phyloP scores from a whole-genome alignment of 2,797 vertebrate species.

The Graptemys geographica region DNA sequence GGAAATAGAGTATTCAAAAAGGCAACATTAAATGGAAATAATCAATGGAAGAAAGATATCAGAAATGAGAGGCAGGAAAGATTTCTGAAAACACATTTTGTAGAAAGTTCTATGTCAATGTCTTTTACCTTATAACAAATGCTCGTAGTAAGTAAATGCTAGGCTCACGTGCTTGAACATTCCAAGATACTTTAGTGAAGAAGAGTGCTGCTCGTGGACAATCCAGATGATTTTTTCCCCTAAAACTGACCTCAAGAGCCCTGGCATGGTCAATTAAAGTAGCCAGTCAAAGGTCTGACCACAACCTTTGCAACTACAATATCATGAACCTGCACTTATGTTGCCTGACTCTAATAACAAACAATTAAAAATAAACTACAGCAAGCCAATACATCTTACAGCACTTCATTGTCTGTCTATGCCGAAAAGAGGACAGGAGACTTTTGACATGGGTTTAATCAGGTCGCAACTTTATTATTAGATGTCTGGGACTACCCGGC shows the following conservation, averaged over 20 bases:
- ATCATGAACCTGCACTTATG: background rate
- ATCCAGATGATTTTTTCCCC: background rate
- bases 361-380: background rate
- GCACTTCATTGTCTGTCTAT: too few species aligned
- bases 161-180: background rate
- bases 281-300: background rate
- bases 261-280: background rate
- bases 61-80: background rate
- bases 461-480: too few species aligned
- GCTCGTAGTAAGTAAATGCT: background rate
- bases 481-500: too few species aligned
- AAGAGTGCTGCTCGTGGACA: background rate
- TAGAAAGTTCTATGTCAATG: background rate
- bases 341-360: background rate
- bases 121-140: background rate
- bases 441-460: too few species aligned
- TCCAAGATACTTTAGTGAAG: background rate
- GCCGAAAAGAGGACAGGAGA: too few species aligned
- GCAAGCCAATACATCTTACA: background rate
- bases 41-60: background rate
- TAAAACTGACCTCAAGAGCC: background rate
- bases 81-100: background rate
- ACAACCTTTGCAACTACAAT: background rate
- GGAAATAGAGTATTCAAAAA: background rate
- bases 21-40: background rate